A percentile compares a stretch with the other conserved stretches of the same genome.
Evolutionary conservation across 2,888 invertebrate genomes (phyloP).

Genomic region (Phalangium opilio): DNA sequence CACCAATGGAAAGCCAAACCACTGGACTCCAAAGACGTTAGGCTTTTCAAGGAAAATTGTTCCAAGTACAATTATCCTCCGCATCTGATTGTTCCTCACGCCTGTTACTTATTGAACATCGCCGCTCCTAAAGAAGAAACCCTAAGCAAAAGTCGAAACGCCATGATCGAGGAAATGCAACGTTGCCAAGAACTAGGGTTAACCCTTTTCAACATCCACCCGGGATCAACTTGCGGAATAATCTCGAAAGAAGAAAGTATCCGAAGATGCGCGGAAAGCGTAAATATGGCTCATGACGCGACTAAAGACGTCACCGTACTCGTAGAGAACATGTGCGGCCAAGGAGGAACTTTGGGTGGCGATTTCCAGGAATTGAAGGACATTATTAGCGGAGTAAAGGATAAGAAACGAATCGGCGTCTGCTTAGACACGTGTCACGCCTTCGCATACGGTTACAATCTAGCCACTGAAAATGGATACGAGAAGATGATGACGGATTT

Average conservation of each 20-base stretch:
- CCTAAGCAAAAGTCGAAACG: constrained; percentile 30
- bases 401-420: constrained; percentile 23
- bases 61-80: constrained; percentile 24
- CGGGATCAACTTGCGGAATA: constrained; percentile 29
- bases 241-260: constrained; percentile 26
- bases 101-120: constrained; percentile 36
- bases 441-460: constrained; percentile 34
- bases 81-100: constrained; percentile 29
- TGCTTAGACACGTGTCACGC: constrained; percentile 33
- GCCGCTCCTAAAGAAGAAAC: constrained; percentile 32
- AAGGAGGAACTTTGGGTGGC: constrained; percentile 31
- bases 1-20: constrained; percentile 30
- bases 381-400: constrained; percentile 23
- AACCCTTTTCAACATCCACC: constrained; percentile 36
- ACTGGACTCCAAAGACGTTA: constrained; percentile 24
- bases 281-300: constrained; percentile 27
- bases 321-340: constrained; percentile 29
- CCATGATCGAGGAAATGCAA: constrained; percentile 33
- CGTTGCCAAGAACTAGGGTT: constrained; percentile 35
- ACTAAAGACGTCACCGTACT: constrained; percentile 27
- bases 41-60: constrained; percentile 28
- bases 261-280: constrained; percentile 28
- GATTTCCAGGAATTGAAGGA: constrained; percentile 22
- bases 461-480: constrained; percentile 30
- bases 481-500: constrained; percentile 31